Evolutionary conservation across 2,113 vertebrate genomes (phyloP).

Genomic region (Cyprinodon variegatus): DNA sequence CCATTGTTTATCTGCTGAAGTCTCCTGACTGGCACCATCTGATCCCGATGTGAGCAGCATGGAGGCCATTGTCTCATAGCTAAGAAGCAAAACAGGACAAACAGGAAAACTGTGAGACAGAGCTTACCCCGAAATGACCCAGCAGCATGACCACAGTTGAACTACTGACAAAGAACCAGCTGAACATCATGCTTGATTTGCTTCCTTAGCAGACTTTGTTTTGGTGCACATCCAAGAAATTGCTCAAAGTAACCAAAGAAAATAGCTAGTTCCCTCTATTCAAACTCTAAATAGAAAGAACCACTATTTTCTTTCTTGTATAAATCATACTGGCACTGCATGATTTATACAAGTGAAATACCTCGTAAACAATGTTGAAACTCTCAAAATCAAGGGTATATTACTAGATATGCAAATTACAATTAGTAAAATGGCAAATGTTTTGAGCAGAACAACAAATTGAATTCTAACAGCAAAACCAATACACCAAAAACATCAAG

Average conservation of each 20-base stretch:
- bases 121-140: conserved; percentile 37
- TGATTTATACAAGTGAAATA: neutral
- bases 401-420: neutral
- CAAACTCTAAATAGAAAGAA: neutral
- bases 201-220: conserved; percentile 57
- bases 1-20: conserved; percentile 14
- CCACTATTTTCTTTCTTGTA: neutral
- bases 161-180: conserved; percentile 28
- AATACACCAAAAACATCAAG: neutral
- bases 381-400: neutral
- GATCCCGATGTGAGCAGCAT: conserved; percentile 55
- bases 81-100: conserved; percentile 54
- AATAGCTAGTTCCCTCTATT: neutral
- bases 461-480: neutral
- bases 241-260: conserved; percentile 28
- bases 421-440: neutral
- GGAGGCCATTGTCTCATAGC: conserved; percentile 60
- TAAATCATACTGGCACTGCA: neutral
- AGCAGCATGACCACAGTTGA: conserved; percentile 4
- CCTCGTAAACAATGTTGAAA: neutral
- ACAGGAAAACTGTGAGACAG: conserved; percentile 58
- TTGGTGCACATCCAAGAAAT: conserved; percentile 48
- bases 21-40: conserved; percentile 13
- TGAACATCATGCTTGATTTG: conserved; percentile 48
- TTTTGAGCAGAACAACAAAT: neutral